Base-by-base conservation (phyloP, 2,113 vertebrate species). In the Cercopithecus mona region DNA sequence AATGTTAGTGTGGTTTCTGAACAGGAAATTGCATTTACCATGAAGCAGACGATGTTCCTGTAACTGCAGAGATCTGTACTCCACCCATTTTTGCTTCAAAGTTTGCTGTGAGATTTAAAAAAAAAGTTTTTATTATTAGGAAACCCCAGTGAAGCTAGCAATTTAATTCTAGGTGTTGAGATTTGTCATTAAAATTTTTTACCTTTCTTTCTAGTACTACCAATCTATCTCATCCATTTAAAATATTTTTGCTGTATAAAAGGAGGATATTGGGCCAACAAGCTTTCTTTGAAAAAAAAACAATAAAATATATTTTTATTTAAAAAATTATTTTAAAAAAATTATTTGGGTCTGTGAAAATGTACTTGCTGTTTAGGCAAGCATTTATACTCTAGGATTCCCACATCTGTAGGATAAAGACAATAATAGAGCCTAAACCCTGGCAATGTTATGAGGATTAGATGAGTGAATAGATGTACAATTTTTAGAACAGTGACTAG, bases 41-140 rank as follows among this genome's bases (percentile, higher is more conserved):
- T 99, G 98, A 98, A 98, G 98, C 52, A 99, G 95, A 14, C 97
- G 99, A 25, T 98, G 99, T 98, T 99, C 99, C 98, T 98, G 99
- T 97, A 98, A 97, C 35, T 98, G 99, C n/a, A 99, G 98, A 1
- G 98, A 93, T 85, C 98, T 99, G 97, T 99, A 95, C 98, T 99
- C 99, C 79, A 98, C 97, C 98, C 99, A 96, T 84, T 99, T 99
- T 98, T 99, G 99, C 95, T 98, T 99, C 95, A 99, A 98, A 6
- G 95, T 99, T 99, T 99, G 99, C 99, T 99, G 98, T 48, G 93
- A 92, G 57, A 94, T 68, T 57, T 0, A 20, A 55, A 20, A 85
- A 50, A 95, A 78, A 57, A 64, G n/a, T 88, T 32, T 11, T 85
- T 78, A 92, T 81, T 91, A 93, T 72, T 95, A 84, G 78, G 88